These are phyloP conservation scores for Lochmaea crataegi DNA, from an alignment of 2,888 invertebrate genomes.

Conservation along the genomic window DNA sequence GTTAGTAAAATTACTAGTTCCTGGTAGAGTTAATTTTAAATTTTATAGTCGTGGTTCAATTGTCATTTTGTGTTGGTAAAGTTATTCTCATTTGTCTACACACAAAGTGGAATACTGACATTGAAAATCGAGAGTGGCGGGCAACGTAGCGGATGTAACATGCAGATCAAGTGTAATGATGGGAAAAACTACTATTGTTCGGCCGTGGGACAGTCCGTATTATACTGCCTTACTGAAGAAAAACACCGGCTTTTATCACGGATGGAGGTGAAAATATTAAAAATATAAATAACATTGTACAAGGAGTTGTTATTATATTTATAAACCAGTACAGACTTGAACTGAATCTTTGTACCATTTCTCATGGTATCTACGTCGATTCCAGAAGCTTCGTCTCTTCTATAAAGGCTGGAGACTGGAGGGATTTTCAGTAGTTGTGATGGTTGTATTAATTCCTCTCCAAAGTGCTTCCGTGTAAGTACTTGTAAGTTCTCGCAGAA, in stretches of 20 bases:
- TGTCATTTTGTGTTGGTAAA: constrained; percentile 46
- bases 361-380: too few relatives aligned
- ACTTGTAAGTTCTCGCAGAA: too few relatives aligned
- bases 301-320: constrained; percentile 28
- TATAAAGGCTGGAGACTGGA: too few relatives aligned
- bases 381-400: too few relatives aligned
- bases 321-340: too few relatives aligned
- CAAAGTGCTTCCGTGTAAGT: too few relatives aligned
- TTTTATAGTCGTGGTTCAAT: constrained; percentile 47
- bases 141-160: constrained; percentile 62
- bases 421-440: too few relatives aligned
- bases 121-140: constrained; percentile 65
- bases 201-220: constrained; percentile 64
- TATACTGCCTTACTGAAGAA: constrained; percentile 65
- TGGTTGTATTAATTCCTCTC: too few relatives aligned
- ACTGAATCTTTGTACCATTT: too few relatives aligned
- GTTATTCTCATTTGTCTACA: constrained; percentile 55
- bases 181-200: constrained; percentile 64
- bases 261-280: constrained; percentile 59
- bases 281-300: constrained; percentile 54
- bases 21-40: constrained; percentile 46
- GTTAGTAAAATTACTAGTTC: constrained; percentile 37
- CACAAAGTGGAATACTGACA: constrained; percentile 54
- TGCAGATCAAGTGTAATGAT: constrained; percentile 67
- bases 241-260: constrained; percentile 58